Evolutionary conservation across 2,797 vertebrate species (phyloP), one percentile per base, ranked within the genome.

Genomic region (Rhinatrema bivittatum): DNA sequence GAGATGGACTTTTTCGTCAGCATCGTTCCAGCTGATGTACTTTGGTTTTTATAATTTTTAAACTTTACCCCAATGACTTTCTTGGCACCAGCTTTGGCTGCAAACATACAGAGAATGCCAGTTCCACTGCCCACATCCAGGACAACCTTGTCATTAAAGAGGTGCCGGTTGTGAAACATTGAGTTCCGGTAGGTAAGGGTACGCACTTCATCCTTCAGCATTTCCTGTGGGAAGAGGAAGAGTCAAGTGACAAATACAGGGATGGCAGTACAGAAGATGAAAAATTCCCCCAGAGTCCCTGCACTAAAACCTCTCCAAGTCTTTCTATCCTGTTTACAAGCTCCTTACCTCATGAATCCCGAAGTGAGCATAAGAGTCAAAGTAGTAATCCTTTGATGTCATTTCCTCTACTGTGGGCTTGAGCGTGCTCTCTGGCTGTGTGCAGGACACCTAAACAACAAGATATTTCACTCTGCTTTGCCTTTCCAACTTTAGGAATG

Each of bases 331-430:
- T 2, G 29, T 4, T 16, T n/a, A n/a, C n/a, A n/a, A n/a, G n/a
- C n/a, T 4, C 23, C 50, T 57, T 68, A 94, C 92, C 90, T 95
- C 92, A 0, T 95, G 91, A 66, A 95, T 95, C 37, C 91, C 91
- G 18, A 96, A 96, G 72, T 96, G 93, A 17, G 93, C 93, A 1
- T 96, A 96, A 1, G 93, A 96, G 56, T 96, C 93, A 36, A 94
- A 94, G 70, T 94, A 96, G 59, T 96, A 96, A 68, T 96, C 93
- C 71, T 94, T 94, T 33, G 93, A 94, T 0, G 93, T 96, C 93
- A 96, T 96, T 53, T 96, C 93, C 71, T 94, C 91, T 0, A 93
- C 91, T 4, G 87, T 74, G 55, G 91, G 90, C 52, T 94, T 95
- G 44, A 59, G 79, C 6, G 84, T 85, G 70, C 79, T 83, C 61